Evolutionary conservation across 2,888 invertebrate genomes (phyloP).

Genomic region (Orthosia gothica): DNA sequence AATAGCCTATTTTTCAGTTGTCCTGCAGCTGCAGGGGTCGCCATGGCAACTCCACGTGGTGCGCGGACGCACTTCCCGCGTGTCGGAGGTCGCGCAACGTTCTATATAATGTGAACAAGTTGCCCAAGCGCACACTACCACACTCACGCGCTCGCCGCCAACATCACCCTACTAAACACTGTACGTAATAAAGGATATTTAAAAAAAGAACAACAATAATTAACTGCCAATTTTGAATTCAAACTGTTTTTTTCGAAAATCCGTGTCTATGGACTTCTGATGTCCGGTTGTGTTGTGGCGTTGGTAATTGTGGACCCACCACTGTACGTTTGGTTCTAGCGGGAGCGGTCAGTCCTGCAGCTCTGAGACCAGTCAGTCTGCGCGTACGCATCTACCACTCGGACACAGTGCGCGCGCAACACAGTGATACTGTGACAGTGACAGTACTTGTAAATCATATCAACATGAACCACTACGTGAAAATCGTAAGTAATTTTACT

Average conservation of each 20-base stretch:
- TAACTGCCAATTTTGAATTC: constrained; percentile 73
- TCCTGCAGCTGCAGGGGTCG: constrained; percentile 43
- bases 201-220: constrained; percentile 65
- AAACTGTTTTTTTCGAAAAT: constrained; percentile 65
- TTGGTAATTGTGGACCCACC: constrained; percentile 84
- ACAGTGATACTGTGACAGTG: constrained; percentile 87
- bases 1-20: constrained; percentile 11
- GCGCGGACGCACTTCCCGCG: constrained; percentile 79
- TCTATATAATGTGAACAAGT: constrained; percentile 88
- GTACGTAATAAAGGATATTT: constrained; percentile 82
- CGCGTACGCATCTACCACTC: constrained; percentile 80
- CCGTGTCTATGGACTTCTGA: constrained; percentile 73
- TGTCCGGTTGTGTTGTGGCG: constrained; percentile 72
- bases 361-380: constrained; percentile 77
- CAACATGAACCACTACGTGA: constrained; percentile 86
- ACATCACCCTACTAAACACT: constrained; percentile 80
- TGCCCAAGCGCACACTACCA: constrained; percentile 85
- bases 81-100: constrained; percentile 87
- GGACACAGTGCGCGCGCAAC: constrained; percentile 79
- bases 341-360: constrained; percentile 78
- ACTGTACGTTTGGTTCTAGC: constrained; percentile 85
- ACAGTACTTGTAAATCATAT: constrained; percentile 66
- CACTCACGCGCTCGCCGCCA: constrained; percentile 84
- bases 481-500: constrained; percentile 83
- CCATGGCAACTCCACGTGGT: constrained; percentile 71